These are phyloP conservation scores for Aulostomus chinensis DNA, from an alignment of 2,797 vertebrate genomes.

Conservation along the genomic window DNA sequence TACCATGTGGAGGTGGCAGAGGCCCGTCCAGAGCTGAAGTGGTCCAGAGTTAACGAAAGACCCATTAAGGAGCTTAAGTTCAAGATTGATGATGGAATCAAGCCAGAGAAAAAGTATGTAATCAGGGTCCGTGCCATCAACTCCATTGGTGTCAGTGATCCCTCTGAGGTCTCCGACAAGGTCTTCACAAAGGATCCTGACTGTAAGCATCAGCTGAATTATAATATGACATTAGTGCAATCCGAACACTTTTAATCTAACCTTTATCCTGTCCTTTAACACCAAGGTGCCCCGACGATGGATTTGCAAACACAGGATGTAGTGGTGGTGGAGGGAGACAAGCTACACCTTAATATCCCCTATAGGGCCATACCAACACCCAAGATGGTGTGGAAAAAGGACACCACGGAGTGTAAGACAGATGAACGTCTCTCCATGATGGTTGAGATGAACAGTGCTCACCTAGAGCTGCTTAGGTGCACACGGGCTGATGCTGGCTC, in stretches of 20 bases:
- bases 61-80: constrained; percentile 93
- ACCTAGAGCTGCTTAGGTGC: constrained; percentile 89
- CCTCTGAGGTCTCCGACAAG: constrained; percentile 94
- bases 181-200: constrained; percentile 96
- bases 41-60: constrained; percentile 94
- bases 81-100: constrained; percentile 92
- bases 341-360: constrained; percentile 88
- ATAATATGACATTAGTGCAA: not conserved
- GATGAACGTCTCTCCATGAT: constrained; percentile 88
- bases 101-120: constrained; percentile 97
- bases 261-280: constrained; percentile 2
- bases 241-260: not conserved
- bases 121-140: constrained; percentile 96
- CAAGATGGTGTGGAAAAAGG: constrained; percentile 92
- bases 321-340: constrained; percentile 93
- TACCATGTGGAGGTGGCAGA: constrained; percentile 97
- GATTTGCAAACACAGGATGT: constrained; percentile 88
- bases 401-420: constrained; percentile 86
- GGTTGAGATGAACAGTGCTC: constrained; percentile 86
- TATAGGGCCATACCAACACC: constrained; percentile 94
- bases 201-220: constrained; percentile 77
- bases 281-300: constrained; percentile 89
- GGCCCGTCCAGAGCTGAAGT: constrained; percentile 94
- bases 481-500: constrained; percentile 88
- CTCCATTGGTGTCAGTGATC: constrained; percentile 91